A percentile compares a stretch with the other conserved stretches of the same genome.
phyloP scores from a whole-genome alignment of 2,888 invertebrate species.

The Acanthopleura granulata region DNA sequence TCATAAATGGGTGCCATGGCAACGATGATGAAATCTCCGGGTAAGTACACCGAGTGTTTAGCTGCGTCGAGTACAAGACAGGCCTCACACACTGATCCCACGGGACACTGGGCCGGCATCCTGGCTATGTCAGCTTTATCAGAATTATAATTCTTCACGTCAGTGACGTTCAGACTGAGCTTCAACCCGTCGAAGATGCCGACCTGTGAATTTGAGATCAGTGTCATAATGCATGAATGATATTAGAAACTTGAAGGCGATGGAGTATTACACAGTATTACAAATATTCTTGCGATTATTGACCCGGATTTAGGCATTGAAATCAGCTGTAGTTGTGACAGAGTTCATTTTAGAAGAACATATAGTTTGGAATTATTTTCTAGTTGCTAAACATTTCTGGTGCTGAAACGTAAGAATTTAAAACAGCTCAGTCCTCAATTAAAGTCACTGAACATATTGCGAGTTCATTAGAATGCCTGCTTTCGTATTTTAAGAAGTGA shows the following conservation, averaged over 20 bases:
- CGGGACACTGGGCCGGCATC: neutral
- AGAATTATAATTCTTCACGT: neutral
- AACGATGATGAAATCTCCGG: conserved; percentile 10
- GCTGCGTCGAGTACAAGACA: neutral
- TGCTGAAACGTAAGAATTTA: too few relatives aligned
- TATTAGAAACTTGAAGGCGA: neutral
- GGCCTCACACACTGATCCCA: neutral
- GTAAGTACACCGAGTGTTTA: neutral
- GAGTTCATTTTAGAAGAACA: too few relatives aligned
- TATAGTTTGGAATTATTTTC: too few relatives aligned
- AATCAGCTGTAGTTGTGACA: too few relatives aligned
- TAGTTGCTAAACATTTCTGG: too few relatives aligned
- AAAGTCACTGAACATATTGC: too few relatives aligned
- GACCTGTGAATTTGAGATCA: neutral
- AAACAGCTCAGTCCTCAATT: too few relatives aligned
- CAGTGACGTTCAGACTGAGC: neutral
- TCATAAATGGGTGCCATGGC: neutral
- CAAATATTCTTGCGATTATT: too few relatives aligned
- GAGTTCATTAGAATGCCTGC: too few relatives aligned
- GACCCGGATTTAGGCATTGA: too few relatives aligned
- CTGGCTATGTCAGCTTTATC: neutral
- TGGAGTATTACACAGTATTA: too few relatives aligned
- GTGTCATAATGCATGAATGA: neutral
- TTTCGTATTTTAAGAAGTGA: too few relatives aligned
- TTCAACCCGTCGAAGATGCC: neutral